phyloP scores from a whole-genome alignment of 64 coral and sea anemone species.

The Pachyseris speciosa region DNA sequence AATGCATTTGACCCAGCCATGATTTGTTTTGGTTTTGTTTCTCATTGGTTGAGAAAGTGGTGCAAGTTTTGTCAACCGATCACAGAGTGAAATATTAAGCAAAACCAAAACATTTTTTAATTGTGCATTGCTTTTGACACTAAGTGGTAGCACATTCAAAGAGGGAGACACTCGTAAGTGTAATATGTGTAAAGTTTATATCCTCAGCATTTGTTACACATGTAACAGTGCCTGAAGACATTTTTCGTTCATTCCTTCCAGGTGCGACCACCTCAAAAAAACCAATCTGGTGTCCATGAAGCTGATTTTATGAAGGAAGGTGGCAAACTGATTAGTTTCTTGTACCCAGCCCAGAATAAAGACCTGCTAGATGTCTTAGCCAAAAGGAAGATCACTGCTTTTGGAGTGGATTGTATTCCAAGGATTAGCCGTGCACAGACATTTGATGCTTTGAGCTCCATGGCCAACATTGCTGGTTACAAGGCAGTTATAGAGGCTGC shows the following conservation, averaged over 20 bases:
- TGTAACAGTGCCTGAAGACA: neutral
- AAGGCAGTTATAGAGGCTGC: constrained; percentile 98
- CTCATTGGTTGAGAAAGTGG: too few species aligned
- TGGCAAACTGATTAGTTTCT: constrained; percentile 87
- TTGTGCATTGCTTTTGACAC: too few species aligned
- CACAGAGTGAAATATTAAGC: too few species aligned
- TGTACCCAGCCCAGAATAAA: constrained; percentile 98
- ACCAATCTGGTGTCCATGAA: constrained; percentile 74
- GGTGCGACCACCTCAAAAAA: constrained; percentile 88
- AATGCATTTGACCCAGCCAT: too few species aligned
- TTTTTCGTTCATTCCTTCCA: constrained; percentile 12
- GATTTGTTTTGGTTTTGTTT: too few species aligned
- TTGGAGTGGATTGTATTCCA: constrained; percentile 97
- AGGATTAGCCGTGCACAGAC: constrained; percentile 90
- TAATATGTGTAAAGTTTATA: neutral
- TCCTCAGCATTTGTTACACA: neutral
- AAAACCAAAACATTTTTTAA: too few species aligned
- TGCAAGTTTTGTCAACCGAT: too few species aligned
- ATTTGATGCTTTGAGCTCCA: constrained; percentile 94
- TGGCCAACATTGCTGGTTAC: constrained; percentile 99
- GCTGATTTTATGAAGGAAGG: constrained; percentile 96
- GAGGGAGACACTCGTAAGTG: too few species aligned
- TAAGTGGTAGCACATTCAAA: too few species aligned
- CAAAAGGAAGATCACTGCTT: constrained; percentile 87
- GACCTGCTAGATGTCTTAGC: constrained; percentile 80